A percentile compares a stretch with the other conserved stretches of the same genome.
phyloP scores from a whole-genome alignment of 2,113 vertebrate genomes.

The Probosciger aterrimus region DNA sequence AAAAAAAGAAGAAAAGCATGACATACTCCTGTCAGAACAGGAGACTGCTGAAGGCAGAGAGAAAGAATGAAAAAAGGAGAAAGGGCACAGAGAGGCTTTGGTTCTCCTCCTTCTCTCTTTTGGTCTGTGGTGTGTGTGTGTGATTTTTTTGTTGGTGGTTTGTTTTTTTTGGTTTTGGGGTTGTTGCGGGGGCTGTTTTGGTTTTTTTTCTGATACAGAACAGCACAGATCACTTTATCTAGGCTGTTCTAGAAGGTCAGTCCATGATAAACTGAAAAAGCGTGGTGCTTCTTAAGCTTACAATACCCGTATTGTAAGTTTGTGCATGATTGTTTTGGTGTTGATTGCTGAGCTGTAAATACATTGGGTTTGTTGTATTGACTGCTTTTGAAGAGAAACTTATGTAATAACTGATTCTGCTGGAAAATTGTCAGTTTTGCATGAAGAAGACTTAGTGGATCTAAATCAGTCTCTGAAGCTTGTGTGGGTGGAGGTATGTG shows the following conservation, averaged over 20 bases:
- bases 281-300: neutral
- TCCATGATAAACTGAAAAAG: conserved; percentile 1
- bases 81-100: neutral
- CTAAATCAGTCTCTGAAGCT: conserved; percentile 24
- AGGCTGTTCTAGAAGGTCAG: neutral
- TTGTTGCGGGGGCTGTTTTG: neutral
- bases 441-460: neutral
- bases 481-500: conserved; percentile 61
- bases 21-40: conserved; percentile 43
- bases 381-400: neutral
- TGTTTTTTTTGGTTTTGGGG: neutral
- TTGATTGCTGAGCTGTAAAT: neutral
- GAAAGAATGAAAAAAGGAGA: conserved; percentile 12
- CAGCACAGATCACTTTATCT: neutral
- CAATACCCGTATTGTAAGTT: neutral
- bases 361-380: neutral
- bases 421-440: neutral
- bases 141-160: neutral
- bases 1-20: conserved; percentile 4
- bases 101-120: neutral
- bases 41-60: conserved; percentile 50
- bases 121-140: neutral
- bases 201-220: neutral
- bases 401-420: neutral
- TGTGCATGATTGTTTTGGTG: neutral